Conservation (phyloP, 2,797 vertebrate species). For the Chrysocyon brachyurus region DNA sequence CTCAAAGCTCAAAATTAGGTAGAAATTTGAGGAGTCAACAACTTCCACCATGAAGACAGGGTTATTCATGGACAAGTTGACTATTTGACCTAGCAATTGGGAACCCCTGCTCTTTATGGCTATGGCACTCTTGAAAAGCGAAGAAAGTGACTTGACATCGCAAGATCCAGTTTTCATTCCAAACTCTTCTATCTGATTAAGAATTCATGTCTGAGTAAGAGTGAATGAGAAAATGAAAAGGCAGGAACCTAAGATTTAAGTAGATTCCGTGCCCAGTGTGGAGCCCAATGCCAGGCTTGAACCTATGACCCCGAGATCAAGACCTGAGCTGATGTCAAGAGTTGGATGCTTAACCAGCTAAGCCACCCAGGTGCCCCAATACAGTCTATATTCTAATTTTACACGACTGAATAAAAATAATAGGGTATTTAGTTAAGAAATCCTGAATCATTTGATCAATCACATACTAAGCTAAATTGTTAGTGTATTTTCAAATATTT, state of each 20-base stretch:
- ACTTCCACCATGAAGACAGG: background rate
- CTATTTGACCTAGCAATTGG: background rate
- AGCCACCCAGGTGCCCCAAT: background rate
- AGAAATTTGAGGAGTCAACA: background rate
- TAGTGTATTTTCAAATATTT: constrained; percentile 37
- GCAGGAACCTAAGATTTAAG: background rate
- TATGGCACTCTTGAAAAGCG: background rate
- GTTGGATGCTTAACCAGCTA: background rate
- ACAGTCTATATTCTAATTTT: background rate
- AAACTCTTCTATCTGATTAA: background rate
- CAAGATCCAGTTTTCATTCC: background rate
- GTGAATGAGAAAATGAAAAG: background rate
- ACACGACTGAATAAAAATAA: background rate
- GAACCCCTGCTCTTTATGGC: background rate
- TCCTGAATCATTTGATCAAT: background rate
- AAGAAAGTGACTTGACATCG: background rate
- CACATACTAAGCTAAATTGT: background rate
- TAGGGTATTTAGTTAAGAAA: background rate
- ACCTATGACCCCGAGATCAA: background rate
- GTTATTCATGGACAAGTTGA: background rate
- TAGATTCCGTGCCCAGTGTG: background rate
- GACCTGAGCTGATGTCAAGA: background rate
- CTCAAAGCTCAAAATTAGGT: constrained; percentile 19
- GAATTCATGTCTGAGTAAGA: background rate
- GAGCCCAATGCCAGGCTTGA: background rate